phyloP scores from a whole-genome alignment of 2,113 vertebrate species.

The Gymnocephalus cernua region DNA sequence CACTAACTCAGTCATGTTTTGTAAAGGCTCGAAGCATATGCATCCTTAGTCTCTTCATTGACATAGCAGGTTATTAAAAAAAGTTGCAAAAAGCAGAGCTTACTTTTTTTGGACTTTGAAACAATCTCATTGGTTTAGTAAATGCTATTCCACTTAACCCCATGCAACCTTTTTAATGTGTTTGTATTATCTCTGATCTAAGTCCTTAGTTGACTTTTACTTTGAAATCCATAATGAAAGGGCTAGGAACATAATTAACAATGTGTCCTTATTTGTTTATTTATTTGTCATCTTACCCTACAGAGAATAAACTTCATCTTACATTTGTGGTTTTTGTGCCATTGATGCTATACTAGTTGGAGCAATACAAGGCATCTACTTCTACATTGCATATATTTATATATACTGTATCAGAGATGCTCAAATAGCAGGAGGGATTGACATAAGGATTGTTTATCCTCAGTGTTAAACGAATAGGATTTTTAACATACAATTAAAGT shows the following conservation, averaged over 20 bases:
- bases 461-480: not conserved
- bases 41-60: not conserved
- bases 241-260: conserved; percentile 9
- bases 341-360: not conserved
- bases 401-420: not conserved
- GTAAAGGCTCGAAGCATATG: not conserved
- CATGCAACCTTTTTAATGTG: not conserved
- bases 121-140: not conserved
- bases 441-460: not conserved
- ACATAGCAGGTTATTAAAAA: not conserved
- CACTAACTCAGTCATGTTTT: not conserved
- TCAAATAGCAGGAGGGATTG: conserved; percentile 4
- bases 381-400: too few species aligned
- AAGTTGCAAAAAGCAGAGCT: not conserved
- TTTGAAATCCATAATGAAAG: conserved; percentile 25
- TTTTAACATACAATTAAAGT: not conserved
- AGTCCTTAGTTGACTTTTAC: conserved; percentile 8
- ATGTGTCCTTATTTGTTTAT: conserved; percentile 13
- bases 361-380: not conserved
- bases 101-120: not conserved
- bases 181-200: not conserved
- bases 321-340: conserved; percentile 9
- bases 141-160: conserved; percentile 4
- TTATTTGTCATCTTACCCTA: conserved; percentile 1
- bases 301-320: conserved; percentile 14